Conservation (phyloP, 2,797 vertebrate species). For the Percopsis omiscomaycus region DNA sequence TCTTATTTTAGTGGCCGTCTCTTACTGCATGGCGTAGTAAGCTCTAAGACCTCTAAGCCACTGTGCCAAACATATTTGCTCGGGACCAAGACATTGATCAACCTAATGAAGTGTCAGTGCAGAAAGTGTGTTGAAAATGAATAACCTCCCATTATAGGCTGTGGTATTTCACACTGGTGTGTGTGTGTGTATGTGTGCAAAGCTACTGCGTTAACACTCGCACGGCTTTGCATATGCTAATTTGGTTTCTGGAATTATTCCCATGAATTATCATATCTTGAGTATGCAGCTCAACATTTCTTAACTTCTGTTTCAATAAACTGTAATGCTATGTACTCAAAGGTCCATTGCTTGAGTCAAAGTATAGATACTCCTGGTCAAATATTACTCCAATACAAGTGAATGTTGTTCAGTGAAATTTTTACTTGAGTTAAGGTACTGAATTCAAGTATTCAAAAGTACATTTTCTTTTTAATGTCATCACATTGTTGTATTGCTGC, state of each 20-base stretch:
- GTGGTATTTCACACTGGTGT: neutral
- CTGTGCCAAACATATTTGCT: neutral
- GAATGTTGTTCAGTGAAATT: too few relatives aligned
- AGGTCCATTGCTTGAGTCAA: too few relatives aligned
- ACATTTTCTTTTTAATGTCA: too few relatives aligned
- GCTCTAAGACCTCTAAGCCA: slow-evolving; percentile 1
- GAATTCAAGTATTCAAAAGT: too few relatives aligned
- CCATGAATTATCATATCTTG: slow-evolving; percentile 10
- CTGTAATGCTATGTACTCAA: too few relatives aligned
- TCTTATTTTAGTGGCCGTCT: slow-evolving; percentile 13
- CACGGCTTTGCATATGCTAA: neutral
- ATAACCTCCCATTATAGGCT: neutral
- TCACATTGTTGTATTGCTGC: too few relatives aligned
- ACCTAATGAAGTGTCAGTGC: slow-evolving; percentile 5
- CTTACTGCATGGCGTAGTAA: neutral
- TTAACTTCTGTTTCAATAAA: neutral
- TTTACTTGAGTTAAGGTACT: too few relatives aligned
- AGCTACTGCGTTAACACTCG: too few relatives aligned
- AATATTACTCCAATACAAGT: too few relatives aligned
- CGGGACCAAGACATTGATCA: slow-evolving; percentile 1
- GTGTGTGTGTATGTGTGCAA: slow-evolving; percentile 1
- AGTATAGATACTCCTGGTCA: too few relatives aligned
- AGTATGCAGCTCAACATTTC: neutral
- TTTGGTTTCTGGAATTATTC: neutral
- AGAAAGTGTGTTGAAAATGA: neutral